phyloP scores from a whole-genome alignment of 2,888 invertebrate genomes.

The Tetragonula carbonaria region DNA sequence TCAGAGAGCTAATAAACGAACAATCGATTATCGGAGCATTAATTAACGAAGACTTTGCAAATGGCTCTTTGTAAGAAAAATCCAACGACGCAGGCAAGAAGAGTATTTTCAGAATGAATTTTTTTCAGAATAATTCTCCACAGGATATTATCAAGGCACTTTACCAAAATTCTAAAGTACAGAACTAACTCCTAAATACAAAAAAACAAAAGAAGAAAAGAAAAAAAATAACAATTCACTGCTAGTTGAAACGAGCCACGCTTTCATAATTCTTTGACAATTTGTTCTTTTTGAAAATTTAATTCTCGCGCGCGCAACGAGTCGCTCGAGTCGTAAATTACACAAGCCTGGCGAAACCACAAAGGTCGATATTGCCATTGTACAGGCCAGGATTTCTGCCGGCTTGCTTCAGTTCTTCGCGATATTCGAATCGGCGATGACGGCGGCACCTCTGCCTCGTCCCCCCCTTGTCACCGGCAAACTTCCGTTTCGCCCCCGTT shows the following conservation, averaged over 20 bases:
- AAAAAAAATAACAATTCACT: neutral
- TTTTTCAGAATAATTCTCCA: neutral
- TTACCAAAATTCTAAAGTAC: no score
- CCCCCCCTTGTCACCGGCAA: constrained; percentile 38
- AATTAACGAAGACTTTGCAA: no score
- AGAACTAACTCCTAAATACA: no score
- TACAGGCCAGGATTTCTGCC: constrained; percentile 23
- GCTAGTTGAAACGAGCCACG: neutral
- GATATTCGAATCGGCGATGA: constrained; percentile 39
- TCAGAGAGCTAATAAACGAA: no score
- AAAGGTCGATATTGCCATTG: constrained; percentile 34
- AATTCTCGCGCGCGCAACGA: constrained; percentile 1
- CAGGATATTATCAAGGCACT: neutral
- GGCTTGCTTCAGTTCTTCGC: constrained; percentile 43
- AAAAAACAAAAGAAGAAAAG: no score
- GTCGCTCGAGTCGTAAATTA: constrained; percentile 28
- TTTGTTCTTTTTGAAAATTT: neutral
- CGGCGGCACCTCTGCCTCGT: constrained; percentile 21
- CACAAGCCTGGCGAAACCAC: constrained; percentile 23
- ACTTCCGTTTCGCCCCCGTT: constrained; percentile 32
- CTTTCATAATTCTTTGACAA: neutral
- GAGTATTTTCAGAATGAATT: neutral
- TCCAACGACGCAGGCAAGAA: no score
- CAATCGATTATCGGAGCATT: no score
- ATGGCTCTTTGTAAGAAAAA: no score